Evolutionary conservation across 2,113 vertebrate species (phyloP).

Genomic region (Anoplopoma fimbria): DNA sequence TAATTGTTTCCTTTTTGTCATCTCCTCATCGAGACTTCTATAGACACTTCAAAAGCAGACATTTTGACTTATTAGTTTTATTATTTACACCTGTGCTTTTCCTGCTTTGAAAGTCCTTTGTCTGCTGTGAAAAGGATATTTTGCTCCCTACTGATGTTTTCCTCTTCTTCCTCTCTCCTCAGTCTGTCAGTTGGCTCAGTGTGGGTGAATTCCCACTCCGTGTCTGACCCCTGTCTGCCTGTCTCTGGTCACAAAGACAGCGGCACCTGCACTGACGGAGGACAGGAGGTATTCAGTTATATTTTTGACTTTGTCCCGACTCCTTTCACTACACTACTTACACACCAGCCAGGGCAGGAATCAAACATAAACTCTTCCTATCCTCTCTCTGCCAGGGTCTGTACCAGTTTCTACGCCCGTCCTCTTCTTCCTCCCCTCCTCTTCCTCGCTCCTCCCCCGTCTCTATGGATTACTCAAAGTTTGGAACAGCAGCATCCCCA

Average conservation of each 20-base stretch:
- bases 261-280: constrained; percentile 88
- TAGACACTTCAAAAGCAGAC: no score
- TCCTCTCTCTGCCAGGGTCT: constrained; percentile 82
- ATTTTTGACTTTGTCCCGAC: not conserved
- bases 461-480: constrained; percentile 82
- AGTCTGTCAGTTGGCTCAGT: constrained; percentile 88
- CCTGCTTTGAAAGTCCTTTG: not conserved
- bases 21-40: not conserved
- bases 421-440: constrained; percentile 34
- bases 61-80: no score
- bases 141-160: not conserved
- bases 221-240: constrained; percentile 87
- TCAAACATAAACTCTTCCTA: not conserved
- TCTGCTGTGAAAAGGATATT: not conserved
- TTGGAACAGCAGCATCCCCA: constrained; percentile 69
- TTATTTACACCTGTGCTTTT: not conserved
- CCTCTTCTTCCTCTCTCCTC: not conserved
- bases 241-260: constrained; percentile 87
- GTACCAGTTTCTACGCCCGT: constrained; percentile 86
- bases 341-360: not conserved
- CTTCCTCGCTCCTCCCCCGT: constrained; percentile 46
- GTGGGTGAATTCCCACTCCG: constrained; percentile 89
- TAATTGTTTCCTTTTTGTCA: not conserved
- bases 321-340: no score
- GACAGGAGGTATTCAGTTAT: constrained; percentile 81